These are phyloP conservation scores for Podiceps cristatus DNA, from an alignment of 2,113 vertebrate species.

Conservation along the genomic window DNA sequence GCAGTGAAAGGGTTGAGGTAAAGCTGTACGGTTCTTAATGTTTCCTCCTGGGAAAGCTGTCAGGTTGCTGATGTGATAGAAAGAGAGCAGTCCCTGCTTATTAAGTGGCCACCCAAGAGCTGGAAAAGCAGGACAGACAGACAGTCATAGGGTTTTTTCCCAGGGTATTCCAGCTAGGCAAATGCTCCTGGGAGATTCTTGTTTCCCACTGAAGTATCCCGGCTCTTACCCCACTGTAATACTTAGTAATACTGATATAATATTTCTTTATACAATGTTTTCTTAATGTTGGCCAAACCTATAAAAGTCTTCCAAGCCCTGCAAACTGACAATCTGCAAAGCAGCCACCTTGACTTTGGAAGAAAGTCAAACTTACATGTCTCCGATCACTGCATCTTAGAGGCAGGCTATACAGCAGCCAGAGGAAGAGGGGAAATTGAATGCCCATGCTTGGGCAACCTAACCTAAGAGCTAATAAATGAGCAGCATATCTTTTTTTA, in stretches of 20 bases:
- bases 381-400: background rate
- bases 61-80: background rate
- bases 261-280: background rate
- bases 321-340: background rate
- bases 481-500: background rate
- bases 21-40: background rate
- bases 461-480: conserved; percentile 19
- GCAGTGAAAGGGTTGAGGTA: background rate
- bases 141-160: accelerated
- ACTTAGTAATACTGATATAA: background rate
- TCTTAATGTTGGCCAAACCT: background rate
- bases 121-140: background rate
- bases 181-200: background rate
- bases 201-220: background rate
- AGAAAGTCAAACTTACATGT: background rate
- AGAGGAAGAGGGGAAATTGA: background rate
- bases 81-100: background rate
- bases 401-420: background rate
- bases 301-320: background rate
- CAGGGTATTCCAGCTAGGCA: background rate
- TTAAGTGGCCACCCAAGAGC: background rate
- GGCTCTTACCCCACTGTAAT: background rate
- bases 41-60: background rate
- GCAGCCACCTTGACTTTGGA: background rate
- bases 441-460: background rate